Base-by-base conservation (phyloP, 2,888 invertebrate genomes). In the Lamellibrachia satsuma region DNA sequence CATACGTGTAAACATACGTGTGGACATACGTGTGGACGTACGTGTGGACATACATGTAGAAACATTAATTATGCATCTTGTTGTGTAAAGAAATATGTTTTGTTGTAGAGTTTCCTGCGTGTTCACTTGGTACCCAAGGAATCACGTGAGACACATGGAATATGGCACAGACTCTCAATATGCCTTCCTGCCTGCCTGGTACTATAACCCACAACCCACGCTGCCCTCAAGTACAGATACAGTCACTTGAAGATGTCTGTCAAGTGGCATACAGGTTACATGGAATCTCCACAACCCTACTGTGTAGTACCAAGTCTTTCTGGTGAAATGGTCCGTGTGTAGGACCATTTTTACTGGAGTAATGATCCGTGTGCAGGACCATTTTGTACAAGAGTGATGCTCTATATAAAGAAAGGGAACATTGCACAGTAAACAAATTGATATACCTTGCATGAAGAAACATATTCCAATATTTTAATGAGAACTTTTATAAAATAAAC, bases 141-240 rank as follows among this genome's bases (percentile, higher is more conserved):
- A 93, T 0, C 60, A 92, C 52, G 91, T 93, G 22, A 92, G 90
- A 39, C 39, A 9, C 55, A 92, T 27, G 57, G n/a, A 6, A 22
- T 75, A 75, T 51, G 52, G 75, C n/a, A n/a, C 91, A 52, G 92
- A 93, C 75, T 93, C 93, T 11, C 92, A 92, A 55, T 93, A 90
- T 91, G 91, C 90, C 90, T 93, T 93, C 90, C 92, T 93, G 7
- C 93, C 93, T 11, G 52, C 27, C 22, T 93, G 93, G 93, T 93
- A 93, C 75, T 75, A 75, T 22, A 75, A 75, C 75, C 75, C 75
- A 75, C 93, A 93, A 22, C 75, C 75, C 6, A 15, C 75, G n/a
- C 93, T 92, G 22, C 75, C 75, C 6, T 15, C 75, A 75, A 75
- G 75, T 75, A 22, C 75, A 75, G 75, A 75, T 22, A 75, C 75